Base-by-base conservation (phyloP, 2,888 invertebrate species). In the Perizoma flavofasciatum region DNA sequence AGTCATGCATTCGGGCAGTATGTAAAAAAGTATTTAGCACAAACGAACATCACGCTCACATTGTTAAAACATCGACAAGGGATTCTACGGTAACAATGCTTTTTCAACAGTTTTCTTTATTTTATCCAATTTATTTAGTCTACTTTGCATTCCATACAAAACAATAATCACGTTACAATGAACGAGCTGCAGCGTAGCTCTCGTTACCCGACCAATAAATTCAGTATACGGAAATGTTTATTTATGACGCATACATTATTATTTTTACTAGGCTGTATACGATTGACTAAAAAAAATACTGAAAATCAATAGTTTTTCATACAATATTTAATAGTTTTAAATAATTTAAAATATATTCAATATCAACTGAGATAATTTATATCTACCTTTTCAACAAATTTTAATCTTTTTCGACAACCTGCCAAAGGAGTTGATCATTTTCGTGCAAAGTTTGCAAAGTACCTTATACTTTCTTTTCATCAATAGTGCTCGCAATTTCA, bases 151-250 rank as follows among this genome's bases (percentile, higher is more conserved):
- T 56, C 55, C 50, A 51, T 55, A 60, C 60, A 61, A 55, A 55
- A 45, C 49, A 61, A 55, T 55, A 61, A 60, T 55, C 52, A 49
- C 39, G 55, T 55, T 61, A 50, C 49, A 39, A 34, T 48, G 35
- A 49, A 52, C 55, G 43, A 55, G 48, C 52, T 55, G 47, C 63
- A 44, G 52, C 58, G 49, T 54, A 41, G 57, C 52, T 59, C 40
- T 61, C 53, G 59, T 59, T 55, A 56, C 44, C 39, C 45, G 57
- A 41, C 46, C 61, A 61, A 66, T 66, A 61, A 59, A 63, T 66
- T 49, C 47, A 32, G 33, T 52, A 9, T 6, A 35, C n/a, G n/a
- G 47, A 55, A 59, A 50, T 53, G 50, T 66, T 63, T 57, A 59
- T 59, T 56, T 47, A 61, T 54, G 44, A 33, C 51, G 55, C 56